Conservation (phyloP, 2,888 invertebrate genomes). For the Zele albiditarsus region DNA sequence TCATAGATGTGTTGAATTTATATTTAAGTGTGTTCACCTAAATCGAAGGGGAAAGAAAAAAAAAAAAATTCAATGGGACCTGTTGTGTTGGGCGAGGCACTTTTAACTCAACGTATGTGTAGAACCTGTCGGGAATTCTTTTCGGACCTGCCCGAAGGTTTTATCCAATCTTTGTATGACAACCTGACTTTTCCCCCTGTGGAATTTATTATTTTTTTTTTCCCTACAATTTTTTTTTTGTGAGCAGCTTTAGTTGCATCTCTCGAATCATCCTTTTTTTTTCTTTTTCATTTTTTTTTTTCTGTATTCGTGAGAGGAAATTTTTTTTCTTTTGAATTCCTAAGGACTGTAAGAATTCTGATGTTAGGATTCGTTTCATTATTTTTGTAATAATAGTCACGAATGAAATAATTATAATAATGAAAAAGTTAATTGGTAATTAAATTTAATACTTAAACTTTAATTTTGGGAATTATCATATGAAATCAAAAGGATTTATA, state of each 20-base stretch:
- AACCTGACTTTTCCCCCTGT: slow-evolving; percentile 28
- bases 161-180: slow-evolving; percentile 23
- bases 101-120: slow-evolving; percentile 49
- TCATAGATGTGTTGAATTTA: slow-evolving; percentile 4
- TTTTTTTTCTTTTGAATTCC: background rate
- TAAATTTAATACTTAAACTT: too few relatives aligned
- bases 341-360: too few relatives aligned
- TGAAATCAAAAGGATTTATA: too few relatives aligned
- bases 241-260: background rate
- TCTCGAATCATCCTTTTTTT: background rate
- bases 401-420: too few relatives aligned
- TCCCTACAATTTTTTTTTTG: slow-evolving; percentile 6
- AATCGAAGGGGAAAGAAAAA: slow-evolving; percentile 45
- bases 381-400: too few relatives aligned
- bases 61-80: slow-evolving; percentile 57
- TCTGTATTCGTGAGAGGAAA: background rate
- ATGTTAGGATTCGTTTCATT: too few relatives aligned
- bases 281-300: background rate
- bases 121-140: slow-evolving; percentile 39
- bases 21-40: slow-evolving; percentile 32
- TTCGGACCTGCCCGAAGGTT: slow-evolving; percentile 34
- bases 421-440: too few relatives aligned
- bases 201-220: slow-evolving; percentile 15
- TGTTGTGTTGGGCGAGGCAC: slow-evolving; percentile 55
- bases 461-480: too few relatives aligned